Conservation (phyloP, 2,797 vertebrate genomes). For the Nannoperca obscura region DNA sequence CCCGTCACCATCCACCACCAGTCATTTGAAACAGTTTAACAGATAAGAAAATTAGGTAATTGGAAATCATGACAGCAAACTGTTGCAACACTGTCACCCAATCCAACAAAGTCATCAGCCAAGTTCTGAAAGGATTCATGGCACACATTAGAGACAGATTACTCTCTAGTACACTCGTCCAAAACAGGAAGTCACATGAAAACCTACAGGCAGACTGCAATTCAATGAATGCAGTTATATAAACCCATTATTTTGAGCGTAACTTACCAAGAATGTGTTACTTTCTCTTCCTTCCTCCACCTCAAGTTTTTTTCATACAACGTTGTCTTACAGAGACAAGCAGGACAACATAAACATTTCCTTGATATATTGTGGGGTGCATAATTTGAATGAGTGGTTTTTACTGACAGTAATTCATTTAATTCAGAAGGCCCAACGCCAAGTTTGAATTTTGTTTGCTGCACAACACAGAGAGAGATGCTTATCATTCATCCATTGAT, state of each 20-base stretch:
- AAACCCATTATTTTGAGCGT: neutral
- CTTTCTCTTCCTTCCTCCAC: neutral
- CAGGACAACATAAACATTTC: conserved; percentile 27
- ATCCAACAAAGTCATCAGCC: conserved; percentile 23
- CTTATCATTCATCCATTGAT: conserved; percentile 35
- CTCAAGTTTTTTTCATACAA: neutral
- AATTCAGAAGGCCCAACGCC: conserved; percentile 33
- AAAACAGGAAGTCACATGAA: conserved; percentile 19
- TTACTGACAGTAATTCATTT: conserved; percentile 54
- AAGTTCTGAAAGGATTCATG: conserved; percentile 32
- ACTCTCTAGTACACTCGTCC: neutral
- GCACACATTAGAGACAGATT: conserved; percentile 21
- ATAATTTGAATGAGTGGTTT: conserved; percentile 58
- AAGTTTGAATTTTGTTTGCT: conserved; percentile 59
- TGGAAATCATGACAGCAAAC: conserved; percentile 1
- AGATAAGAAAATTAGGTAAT: conserved; percentile 21
- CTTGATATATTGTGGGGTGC: conserved; percentile 38
- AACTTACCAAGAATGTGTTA: conserved; percentile 3
- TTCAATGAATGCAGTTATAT: neutral
- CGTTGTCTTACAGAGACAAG: conserved; percentile 10
- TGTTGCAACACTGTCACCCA: conserved; percentile 6
- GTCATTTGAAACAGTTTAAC: conserved; percentile 13
- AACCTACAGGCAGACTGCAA: neutral
- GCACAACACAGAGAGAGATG: conserved; percentile 35
- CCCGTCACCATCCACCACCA: neutral